These are phyloP conservation scores for Prionailurus viverrinus DNA, from an alignment of 2,113 vertebrate species.

Conservation along the genomic window DNA sequence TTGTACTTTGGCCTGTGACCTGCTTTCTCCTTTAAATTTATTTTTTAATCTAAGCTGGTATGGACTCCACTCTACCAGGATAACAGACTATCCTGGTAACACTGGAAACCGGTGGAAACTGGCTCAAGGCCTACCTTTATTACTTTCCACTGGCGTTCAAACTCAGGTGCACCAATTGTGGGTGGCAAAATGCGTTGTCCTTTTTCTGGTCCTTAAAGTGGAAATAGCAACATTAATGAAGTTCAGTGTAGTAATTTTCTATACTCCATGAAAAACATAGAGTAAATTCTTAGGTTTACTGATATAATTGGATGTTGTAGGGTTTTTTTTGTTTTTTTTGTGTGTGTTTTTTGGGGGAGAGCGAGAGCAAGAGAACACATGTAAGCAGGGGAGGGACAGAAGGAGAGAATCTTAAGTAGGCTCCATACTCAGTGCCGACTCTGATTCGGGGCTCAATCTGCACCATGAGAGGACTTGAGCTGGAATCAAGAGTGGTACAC, in stretches of 20 bases:
- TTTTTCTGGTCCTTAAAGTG: constrained; percentile 28
- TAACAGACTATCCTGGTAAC: not conserved
- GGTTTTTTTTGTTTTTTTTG: not conserved
- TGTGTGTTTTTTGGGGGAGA: too few relatives aligned
- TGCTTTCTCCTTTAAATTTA: constrained; percentile 37
- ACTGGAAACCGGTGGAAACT: not conserved
- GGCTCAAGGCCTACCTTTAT: not conserved
- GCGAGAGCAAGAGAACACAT: too few relatives aligned
- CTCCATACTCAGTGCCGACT: too few relatives aligned
- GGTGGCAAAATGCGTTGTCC: not conserved
- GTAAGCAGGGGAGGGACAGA: too few relatives aligned
- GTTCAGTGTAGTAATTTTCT: not conserved
- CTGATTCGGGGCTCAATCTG: too few relatives aligned
- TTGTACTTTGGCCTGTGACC: not conserved
- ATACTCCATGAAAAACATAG: not conserved
- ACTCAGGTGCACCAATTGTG: not conserved
- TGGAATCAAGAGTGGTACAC: too few relatives aligned
- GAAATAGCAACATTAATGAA: not conserved
- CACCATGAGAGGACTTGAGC: too few relatives aligned
- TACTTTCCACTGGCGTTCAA: not conserved
- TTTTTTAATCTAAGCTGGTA: constrained; percentile 20
- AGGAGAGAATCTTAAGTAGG: too few relatives aligned
- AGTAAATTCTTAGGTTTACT: constrained; percentile 34
- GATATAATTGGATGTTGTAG: not conserved
- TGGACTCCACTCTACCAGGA: not conserved